A percentile compares a stretch with the other conserved stretches of the same genome.
Conservation (phyloP, 2,888 invertebrate genomes). For the Erannis defoliaria region DNA sequence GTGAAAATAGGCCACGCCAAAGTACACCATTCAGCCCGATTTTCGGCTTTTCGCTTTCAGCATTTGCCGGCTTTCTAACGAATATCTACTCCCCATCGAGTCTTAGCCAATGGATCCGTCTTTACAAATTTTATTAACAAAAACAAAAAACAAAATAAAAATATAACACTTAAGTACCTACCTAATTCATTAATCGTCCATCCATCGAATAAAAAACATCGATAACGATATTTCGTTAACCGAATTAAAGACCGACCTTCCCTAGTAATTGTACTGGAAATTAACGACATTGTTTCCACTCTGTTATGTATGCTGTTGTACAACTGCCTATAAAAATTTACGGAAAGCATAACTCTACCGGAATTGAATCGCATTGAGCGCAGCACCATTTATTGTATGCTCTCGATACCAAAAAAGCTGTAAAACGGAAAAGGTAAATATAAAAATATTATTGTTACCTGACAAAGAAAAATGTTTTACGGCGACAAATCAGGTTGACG, state of each 20-base stretch:
- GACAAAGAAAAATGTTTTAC: background rate
- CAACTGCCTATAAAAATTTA: slow-evolving; percentile 40
- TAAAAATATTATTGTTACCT: background rate
- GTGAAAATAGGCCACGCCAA: no score
- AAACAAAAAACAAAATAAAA: no score
- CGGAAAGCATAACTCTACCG: slow-evolving; percentile 28
- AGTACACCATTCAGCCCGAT: no score
- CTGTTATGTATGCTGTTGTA: slow-evolving; percentile 34
- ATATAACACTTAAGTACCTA: background rate
- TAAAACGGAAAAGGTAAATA: background rate
- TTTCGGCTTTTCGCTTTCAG: no score
- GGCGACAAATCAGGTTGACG: no score
- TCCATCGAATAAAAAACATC: background rate
- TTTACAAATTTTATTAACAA: no score
- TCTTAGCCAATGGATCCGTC: no score
- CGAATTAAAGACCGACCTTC: slow-evolving; percentile 9
- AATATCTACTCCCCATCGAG: no score
- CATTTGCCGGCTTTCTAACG: no score
- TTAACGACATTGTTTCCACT: slow-evolving; percentile 35
- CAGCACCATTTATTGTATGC: slow-evolving; percentile 9
- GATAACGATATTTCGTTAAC: slow-evolving; percentile 1
- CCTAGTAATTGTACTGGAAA: slow-evolving; percentile 16
- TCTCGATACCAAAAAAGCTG: slow-evolving; percentile 3
- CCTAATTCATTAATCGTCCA: background rate
- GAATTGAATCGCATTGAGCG: slow-evolving; percentile 35